Percentiles rank a stretch among this genome's conserved stretches.
phyloP scores from a whole-genome alignment of 37 sponge, comb jelly and placozoan species.

The Theonella swinhoei region DNA sequence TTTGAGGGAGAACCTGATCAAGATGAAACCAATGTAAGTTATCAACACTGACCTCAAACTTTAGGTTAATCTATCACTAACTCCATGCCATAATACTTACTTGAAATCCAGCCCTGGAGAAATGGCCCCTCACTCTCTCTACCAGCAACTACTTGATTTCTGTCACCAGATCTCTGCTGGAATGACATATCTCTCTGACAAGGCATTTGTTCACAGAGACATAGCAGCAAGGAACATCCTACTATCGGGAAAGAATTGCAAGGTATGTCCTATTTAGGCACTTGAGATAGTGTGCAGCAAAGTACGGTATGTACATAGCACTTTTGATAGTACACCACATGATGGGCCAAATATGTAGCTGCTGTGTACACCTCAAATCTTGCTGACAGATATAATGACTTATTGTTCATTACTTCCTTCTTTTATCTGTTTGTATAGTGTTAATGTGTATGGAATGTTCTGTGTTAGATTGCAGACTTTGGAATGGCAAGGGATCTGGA shows the following conservation, averaged over 20 bases:
- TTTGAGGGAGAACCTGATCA: conserved; percentile 2
- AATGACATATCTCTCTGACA: conserved; percentile 57
- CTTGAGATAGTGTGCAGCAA: too few relatives aligned
- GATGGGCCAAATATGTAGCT: too few relatives aligned
- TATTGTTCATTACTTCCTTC: background rate
- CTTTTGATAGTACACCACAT: too few relatives aligned
- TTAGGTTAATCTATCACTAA: too few relatives aligned
- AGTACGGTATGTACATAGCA: too few relatives aligned
- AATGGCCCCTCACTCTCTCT: background rate
- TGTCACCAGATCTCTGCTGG: conserved; percentile 50
- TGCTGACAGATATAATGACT: too few relatives aligned
- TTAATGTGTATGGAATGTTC: too few relatives aligned
- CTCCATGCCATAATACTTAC: background rate
- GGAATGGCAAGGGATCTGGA: conserved; percentile 23
- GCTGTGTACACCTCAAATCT: too few relatives aligned
- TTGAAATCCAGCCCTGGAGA: conserved; percentile 7
- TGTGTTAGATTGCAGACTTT: conserved; percentile 33
- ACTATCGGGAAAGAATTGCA: conserved; percentile 39
- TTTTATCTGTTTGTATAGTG: too few relatives aligned
- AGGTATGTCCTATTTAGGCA: too few relatives aligned
- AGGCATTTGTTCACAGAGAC: conserved; percentile 75
- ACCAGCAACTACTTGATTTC: conserved; percentile 33
- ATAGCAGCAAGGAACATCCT: conserved; percentile 75
- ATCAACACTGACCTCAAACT: too few relatives aligned
- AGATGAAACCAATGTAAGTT: background rate